Percentiles rank a stretch among this genome's conserved stretches.
phyloP scores from a whole-genome alignment of 2,888 invertebrate genomes.

The Lucinisca nassula region DNA sequence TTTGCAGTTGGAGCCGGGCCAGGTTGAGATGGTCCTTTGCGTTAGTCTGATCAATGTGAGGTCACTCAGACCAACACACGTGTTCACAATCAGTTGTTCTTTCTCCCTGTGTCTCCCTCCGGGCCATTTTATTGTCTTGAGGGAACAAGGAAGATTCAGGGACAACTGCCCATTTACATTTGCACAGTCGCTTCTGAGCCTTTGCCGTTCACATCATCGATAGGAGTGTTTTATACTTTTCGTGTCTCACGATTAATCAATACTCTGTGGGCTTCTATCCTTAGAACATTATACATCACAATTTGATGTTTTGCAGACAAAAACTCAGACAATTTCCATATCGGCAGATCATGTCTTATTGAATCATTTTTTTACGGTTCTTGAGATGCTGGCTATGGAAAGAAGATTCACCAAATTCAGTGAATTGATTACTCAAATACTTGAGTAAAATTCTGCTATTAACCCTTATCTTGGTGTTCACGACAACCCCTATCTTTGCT shows the following conservation, averaged over 20 bases:
- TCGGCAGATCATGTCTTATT: not conserved
- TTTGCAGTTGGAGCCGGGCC: not conserved
- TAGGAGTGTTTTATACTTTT: not conserved
- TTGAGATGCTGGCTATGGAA: not conserved
- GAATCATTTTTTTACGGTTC: not conserved
- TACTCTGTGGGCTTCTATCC: not conserved
- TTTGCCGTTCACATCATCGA: not conserved
- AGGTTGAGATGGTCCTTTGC: too few relatives aligned
- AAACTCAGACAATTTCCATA: slow-evolving; percentile 13
- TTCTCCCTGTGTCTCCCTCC: too few relatives aligned
- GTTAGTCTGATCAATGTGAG: too few relatives aligned
- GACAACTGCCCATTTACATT: not conserved
- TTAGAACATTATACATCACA: not conserved
- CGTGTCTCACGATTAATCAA: not conserved
- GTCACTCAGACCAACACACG: too few relatives aligned
- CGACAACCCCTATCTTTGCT: too few relatives aligned
- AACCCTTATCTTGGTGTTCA: too few relatives aligned
- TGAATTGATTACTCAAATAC: too few relatives aligned
- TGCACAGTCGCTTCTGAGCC: not conserved
- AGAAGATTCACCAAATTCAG: too few relatives aligned
- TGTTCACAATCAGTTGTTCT: too few relatives aligned
- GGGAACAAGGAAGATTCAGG: too few relatives aligned
- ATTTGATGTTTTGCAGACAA: not conserved
- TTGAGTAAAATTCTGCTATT: too few relatives aligned
- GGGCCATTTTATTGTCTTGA: too few relatives aligned